A percentile compares a stretch with the other conserved stretches of the same genome.
These are phyloP conservation scores for Drosophila subobscura DNA, from an alignment of 1,140 invertebrate species.

Conservation along the genomic window DNA sequence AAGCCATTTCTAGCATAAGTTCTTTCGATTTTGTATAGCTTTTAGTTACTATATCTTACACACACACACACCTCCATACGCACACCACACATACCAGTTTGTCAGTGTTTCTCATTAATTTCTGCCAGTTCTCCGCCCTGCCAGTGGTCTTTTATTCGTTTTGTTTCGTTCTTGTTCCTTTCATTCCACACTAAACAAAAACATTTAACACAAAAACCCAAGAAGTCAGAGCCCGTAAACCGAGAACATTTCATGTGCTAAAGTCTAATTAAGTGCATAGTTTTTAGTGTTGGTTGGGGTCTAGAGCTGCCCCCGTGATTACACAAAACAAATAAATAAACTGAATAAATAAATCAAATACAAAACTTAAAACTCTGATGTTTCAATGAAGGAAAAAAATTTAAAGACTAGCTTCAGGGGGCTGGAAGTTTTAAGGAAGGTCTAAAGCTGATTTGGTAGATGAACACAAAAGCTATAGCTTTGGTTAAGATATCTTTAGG, in stretches of 20 bases:
- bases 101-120: too few relatives aligned
- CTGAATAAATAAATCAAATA: conserved; percentile 60
- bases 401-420: too few relatives aligned
- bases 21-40: too few relatives aligned
- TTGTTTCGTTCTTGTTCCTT: conserved; percentile 37
- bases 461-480: too few relatives aligned
- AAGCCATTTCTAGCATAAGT: too few relatives aligned
- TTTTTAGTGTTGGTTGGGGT: conserved; percentile 45
- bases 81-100: too few relatives aligned
- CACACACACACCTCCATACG: too few relatives aligned
- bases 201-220: not conserved
- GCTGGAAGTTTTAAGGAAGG: too few relatives aligned
- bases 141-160: conserved; percentile 3
- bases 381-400: conserved; percentile 44
- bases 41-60: too few relatives aligned
- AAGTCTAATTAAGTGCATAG: conserved; percentile 59
- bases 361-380: conserved; percentile 27
- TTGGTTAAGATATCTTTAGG: too few relatives aligned
- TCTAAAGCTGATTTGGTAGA: too few relatives aligned
- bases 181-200: conserved; percentile 50
- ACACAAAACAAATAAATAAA: conserved; percentile 23
- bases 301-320: conserved; percentile 20
- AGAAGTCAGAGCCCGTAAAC: conserved; percentile 1
- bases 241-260: conserved; percentile 40
- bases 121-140: conserved; percentile 3